A percentile compares a stretch with the other conserved stretches of the same genome.
phyloP scores from a whole-genome alignment of 2,888 invertebrate genomes.

The Torymus auratus region DNA sequence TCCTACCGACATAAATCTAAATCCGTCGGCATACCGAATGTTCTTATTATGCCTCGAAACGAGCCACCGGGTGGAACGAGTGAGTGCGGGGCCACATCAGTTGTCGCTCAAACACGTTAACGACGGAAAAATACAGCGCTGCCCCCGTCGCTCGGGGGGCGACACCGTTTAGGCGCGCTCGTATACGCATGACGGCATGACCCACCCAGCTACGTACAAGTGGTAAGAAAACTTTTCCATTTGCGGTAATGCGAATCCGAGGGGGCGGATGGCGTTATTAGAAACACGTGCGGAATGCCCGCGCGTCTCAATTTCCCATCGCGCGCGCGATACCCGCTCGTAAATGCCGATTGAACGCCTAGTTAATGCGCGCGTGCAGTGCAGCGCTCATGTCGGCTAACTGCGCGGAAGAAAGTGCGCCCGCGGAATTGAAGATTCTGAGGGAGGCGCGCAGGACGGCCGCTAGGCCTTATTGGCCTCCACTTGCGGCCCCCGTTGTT shows the following conservation, averaged over 20 bases:
- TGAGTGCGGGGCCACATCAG: background rate
- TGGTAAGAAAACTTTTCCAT: constrained; percentile 65
- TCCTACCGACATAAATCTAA: background rate
- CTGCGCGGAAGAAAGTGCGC: constrained; percentile 41
- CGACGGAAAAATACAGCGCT: constrained; percentile 22
- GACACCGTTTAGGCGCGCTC: too few relatives aligned
- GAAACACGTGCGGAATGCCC: constrained; percentile 62
- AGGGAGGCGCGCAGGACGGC: too few relatives aligned
- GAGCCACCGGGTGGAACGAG: background rate
- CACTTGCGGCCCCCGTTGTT: background rate
- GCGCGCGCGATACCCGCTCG: constrained; percentile 31
- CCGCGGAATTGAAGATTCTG: constrained; percentile 21
- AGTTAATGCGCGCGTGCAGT: constrained; percentile 26
- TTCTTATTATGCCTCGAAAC: constrained; percentile 1
- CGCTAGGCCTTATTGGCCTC: background rate
- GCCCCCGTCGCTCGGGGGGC: background rate
- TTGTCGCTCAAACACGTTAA: constrained; percentile 1
- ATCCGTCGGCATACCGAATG: background rate
- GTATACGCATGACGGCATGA: too few relatives aligned
- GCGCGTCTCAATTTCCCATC: constrained; percentile 71
- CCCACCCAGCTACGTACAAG: too few relatives aligned
- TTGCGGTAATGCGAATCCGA: constrained; percentile 68
- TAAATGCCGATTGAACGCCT: constrained; percentile 63
- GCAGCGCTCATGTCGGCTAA: constrained; percentile 13
- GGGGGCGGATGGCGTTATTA: constrained; percentile 61